Conservation (phyloP, 1,140 invertebrate species). For the Pteromalus puparum region DNA sequence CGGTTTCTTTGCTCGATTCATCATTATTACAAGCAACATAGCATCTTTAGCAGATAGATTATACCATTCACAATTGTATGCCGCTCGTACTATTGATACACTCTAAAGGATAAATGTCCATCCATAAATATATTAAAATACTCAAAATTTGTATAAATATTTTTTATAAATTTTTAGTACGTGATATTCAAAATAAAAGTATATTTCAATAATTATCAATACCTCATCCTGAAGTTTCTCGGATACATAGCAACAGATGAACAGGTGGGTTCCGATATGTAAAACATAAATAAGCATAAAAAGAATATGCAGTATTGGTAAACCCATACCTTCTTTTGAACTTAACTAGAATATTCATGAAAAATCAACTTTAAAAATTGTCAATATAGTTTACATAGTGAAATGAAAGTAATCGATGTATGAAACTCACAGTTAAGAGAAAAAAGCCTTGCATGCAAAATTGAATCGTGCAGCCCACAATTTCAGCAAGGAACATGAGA, state of each 20-base stretch:
- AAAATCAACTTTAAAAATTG: neutral
- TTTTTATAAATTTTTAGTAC: neutral
- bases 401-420: neutral
- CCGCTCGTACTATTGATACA: neutral
- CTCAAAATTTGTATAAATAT: neutral
- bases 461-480: constrained; percentile 35
- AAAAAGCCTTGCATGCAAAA: constrained; percentile 46
- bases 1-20: neutral
- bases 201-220: neutral
- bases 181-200: neutral
- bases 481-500: constrained; percentile 40
- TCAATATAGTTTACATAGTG: neutral
- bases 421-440: constrained; percentile 38
- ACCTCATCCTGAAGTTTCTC: constrained; percentile 18
- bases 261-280: constrained; percentile 18
- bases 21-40: constrained; percentile 8
- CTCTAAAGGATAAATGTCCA: neutral
- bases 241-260: neutral
- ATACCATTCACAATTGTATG: constrained; percentile 30
- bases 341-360: constrained; percentile 3
- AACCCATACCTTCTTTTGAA: neutral
- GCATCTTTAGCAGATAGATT: constrained; percentile 1
- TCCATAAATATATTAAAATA: neutral
- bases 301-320: constrained; percentile 12
- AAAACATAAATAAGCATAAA: constrained; percentile 21